Conservation (phyloP, 2,797 vertebrate species). For the Lepus townsendii region DNA sequence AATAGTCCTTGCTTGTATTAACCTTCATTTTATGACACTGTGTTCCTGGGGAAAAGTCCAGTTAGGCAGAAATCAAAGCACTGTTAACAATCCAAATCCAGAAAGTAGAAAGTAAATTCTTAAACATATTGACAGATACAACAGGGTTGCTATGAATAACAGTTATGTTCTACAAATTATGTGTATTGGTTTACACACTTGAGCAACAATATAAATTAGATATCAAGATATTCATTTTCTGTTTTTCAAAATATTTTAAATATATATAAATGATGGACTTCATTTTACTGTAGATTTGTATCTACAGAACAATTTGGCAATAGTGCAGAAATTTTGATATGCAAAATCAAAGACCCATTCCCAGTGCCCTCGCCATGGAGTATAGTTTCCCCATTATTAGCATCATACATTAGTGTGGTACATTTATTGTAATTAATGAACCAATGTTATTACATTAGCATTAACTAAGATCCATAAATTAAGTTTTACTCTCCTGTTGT, state of each 20-base stretch:
- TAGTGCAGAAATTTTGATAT: not conserved
- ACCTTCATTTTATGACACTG: not conserved
- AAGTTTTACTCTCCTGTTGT: not conserved
- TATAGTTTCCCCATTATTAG: not conserved
- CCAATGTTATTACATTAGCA: not conserved
- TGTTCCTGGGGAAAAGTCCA: not conserved
- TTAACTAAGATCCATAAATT: not conserved
- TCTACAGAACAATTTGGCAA: not conserved
- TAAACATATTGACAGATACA: not conserved
- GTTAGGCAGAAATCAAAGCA: not conserved
- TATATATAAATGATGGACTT: not conserved
- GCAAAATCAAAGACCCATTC: rapidly evolving
- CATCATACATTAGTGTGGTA: not conserved
- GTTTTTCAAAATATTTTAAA: not conserved
- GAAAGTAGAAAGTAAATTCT: not conserved
- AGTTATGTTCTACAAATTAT: not conserved
- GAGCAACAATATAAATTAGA: not conserved
- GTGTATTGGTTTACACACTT: not conserved
- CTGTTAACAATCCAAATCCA: not conserved
- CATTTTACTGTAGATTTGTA: not conserved
- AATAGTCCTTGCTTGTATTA: not conserved
- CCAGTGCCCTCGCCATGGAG: too few species aligned
- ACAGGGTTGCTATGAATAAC: not conserved
- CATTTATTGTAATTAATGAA: not conserved
- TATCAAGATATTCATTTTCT: not conserved